These are phyloP conservation scores for Hippolais icterina DNA, from an alignment of 2,113 vertebrate genomes.

Conservation along the genomic window DNA sequence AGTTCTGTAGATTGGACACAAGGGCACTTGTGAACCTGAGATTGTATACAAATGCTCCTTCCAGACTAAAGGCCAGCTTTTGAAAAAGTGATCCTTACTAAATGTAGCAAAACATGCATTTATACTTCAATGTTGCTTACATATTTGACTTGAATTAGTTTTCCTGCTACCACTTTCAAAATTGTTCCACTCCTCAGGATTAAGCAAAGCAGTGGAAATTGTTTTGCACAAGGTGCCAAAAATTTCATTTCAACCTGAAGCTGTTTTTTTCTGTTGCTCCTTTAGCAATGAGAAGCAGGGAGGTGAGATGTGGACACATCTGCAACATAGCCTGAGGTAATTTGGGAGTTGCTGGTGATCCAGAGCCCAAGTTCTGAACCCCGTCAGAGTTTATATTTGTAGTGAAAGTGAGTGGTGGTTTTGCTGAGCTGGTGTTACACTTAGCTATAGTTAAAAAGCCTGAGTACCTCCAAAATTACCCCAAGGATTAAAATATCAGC, in stretches of 20 bases:
- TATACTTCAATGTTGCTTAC: neutral
- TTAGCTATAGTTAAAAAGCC: neutral
- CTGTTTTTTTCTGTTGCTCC: neutral
- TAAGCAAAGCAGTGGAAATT: neutral
- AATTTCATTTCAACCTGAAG: neutral
- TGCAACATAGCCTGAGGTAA: rapidly evolving
- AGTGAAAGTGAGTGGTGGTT: neutral
- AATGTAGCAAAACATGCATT: neutral
- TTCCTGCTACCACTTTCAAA: neutral
- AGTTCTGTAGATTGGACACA: neutral
- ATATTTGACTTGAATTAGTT: neutral
- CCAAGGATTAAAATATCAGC: neutral
- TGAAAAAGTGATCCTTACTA: neutral
- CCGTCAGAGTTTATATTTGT: neutral
- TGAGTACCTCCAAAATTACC: neutral
- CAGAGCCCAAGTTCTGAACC: neutral
- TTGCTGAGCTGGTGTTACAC: neutral
- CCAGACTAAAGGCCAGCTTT: neutral
- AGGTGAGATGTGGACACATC: neutral
- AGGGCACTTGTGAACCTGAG: neutral
- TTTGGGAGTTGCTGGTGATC: neutral
- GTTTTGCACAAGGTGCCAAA: neutral
- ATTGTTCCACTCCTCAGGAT: neutral
- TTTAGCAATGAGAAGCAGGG: neutral
- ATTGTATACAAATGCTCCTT: neutral